A percentile compares a stretch with the other conserved stretches of the same genome.
Conservation (phyloP, 2,888 invertebrate species). For the Drosophila yooni region DNA sequence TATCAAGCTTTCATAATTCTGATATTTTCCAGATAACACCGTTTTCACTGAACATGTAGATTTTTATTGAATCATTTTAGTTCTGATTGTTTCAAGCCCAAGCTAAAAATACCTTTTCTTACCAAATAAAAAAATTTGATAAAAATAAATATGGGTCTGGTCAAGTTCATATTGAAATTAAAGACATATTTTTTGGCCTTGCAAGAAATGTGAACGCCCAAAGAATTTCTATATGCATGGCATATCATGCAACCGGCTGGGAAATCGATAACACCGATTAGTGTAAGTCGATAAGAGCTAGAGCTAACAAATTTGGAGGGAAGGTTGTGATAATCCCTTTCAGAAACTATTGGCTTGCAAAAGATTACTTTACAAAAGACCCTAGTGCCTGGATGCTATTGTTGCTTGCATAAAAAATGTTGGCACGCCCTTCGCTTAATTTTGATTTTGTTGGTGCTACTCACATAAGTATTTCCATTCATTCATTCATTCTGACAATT, state of each 20-base stretch:
- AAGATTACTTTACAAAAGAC: background rate
- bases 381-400: constrained; percentile 24
- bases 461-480: constrained; percentile 65
- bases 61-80: background rate
- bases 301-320: background rate
- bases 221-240: too few species aligned
- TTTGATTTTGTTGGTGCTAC: constrained; percentile 31
- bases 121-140: too few species aligned
- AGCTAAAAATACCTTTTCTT: too few species aligned
- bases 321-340: background rate
- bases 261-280: background rate
- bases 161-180: background rate
- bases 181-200: background rate
- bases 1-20: background rate
- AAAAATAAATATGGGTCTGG: background rate
- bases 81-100: background rate
- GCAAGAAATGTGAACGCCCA: too few species aligned
- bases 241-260: background rate
- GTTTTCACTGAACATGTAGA: background rate
- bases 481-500: constrained; percentile 51
- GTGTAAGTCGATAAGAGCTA: background rate
- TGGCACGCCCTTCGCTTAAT: constrained; percentile 62
- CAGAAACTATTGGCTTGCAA: too few species aligned
- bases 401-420: constrained; percentile 38
- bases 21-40: background rate